Evolutionary conservation across 2,888 invertebrate species (phyloP), one percentile per base, ranked within the genome.

Genomic region (Orchesella flavescens): DNA sequence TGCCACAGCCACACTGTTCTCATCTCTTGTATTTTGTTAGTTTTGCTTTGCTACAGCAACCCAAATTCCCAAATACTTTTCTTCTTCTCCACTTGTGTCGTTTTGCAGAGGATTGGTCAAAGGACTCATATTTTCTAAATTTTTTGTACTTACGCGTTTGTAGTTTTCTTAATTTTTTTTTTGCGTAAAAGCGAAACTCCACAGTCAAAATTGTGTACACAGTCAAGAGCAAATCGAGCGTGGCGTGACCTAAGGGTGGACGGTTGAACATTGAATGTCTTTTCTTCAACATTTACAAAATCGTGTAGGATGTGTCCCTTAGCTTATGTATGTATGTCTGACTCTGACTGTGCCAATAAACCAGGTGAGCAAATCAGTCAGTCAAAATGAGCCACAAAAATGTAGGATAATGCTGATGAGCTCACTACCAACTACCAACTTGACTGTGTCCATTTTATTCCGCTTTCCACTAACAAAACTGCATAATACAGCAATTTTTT

Each of bases 251-350:
- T 43, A 53, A 17, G 75, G 75, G 74, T 75, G 75, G 66, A 55
- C 43, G 34, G 24, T 34, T 19, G 49, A 75, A 34, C 43, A 55
- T 65, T 75, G 55, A 55, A 24, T 74, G 61, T 74, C 49, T 34
- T 4, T 24, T 17, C 46, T 73, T 73, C 59, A 61, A 61, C n/a
- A n/a, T 73, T 57, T 57, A 46, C 49, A 23, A 21, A 15, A 61
- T 75, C 75, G 65, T 75, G 75, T 75, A 75, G 75, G 75, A 75
- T 75, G 75, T 75, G 75, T 75, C 75, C 66, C 75, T 66, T 75
- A 65, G 65, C 55, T 34, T 34, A 7, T 4, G 34, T 34, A 34
- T 17, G 65, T 66, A 75, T 75, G 65, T 75, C 63, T 57, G 55
- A 23, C 21, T 7, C 57, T 43, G 19, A 77, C 15, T 77, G 34